Conservation (phyloP, 1,140 invertebrate species). For the Globodera ellingtonae region DNA sequence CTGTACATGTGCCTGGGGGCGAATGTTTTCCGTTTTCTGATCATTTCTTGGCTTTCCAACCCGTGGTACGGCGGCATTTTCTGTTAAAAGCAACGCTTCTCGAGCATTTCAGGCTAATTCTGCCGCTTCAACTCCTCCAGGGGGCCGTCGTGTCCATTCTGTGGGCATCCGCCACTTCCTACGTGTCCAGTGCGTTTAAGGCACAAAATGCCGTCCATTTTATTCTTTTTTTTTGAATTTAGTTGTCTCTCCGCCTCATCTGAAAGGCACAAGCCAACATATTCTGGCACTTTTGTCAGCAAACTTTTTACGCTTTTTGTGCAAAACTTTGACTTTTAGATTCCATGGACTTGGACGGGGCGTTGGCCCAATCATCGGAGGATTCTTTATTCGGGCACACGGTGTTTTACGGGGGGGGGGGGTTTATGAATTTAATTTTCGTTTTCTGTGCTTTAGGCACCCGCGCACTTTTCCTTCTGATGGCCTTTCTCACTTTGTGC, state of each 20-base stretch:
- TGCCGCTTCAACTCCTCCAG: constrained; percentile 50
- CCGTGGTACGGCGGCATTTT: constrained; percentile 27
- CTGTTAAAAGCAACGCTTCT: not conserved
- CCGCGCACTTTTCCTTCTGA: constrained; percentile 40
- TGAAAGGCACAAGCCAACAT: constrained; percentile 46
- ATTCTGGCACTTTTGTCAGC: constrained; percentile 45
- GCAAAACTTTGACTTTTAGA: not conserved
- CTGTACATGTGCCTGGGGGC: constrained; percentile 50
- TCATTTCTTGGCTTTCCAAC: constrained; percentile 53
- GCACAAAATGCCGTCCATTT: not conserved
- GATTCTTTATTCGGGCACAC: constrained; percentile 43
- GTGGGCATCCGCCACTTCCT: constrained; percentile 53
- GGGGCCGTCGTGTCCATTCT: constrained; percentile 38
- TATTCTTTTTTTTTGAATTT: not conserved
- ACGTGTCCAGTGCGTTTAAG: constrained; percentile 39
- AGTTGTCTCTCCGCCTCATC: constrained; percentile 47
- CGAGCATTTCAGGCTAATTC: constrained; percentile 33
- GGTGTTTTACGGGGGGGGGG: constrained; percentile 19
- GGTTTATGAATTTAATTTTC: not conserved
- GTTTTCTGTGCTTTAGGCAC: constrained; percentile 35
- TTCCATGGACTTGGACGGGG: constrained; percentile 49
- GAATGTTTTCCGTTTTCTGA: constrained; percentile 49
- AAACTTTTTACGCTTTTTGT: not conserved
- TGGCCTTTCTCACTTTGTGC: constrained; percentile 43
- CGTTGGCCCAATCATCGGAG: constrained; percentile 51